Conservation (phyloP, 30 jellyfish, hydroid and myxozoan genomes). For the Chironex yamaguchii region DNA sequence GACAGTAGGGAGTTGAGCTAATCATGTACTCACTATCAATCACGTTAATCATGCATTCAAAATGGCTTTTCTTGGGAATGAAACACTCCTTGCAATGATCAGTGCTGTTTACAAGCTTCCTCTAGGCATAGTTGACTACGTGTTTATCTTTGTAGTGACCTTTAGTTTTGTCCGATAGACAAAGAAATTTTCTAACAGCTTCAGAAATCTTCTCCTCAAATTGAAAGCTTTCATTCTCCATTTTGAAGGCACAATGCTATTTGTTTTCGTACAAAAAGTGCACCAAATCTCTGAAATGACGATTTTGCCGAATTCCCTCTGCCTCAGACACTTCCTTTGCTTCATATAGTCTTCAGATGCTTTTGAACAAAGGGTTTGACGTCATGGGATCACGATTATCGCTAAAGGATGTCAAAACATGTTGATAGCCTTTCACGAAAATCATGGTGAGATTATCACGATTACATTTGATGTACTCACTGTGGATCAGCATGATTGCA, state of each 20-base stretch:
- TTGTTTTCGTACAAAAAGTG: too few species aligned
- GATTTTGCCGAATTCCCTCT: too few species aligned
- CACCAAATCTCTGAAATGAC: too few species aligned
- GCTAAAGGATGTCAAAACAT: background rate
- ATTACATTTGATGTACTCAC: slow-evolving; percentile 13
- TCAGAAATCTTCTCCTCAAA: slow-evolving; percentile 51
- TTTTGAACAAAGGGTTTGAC: too few species aligned
- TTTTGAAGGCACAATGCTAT: background rate
- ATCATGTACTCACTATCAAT: too few species aligned
- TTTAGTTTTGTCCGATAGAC: slow-evolving; percentile 43
- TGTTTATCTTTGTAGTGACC: slow-evolving; percentile 42
- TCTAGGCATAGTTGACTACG: slow-evolving; percentile 38
- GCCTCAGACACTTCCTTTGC: too few species aligned
- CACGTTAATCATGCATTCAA: too few species aligned
- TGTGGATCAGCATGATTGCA: slow-evolving; percentile 5
- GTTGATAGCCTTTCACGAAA: slow-evolving; percentile 34
- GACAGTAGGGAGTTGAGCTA: too few species aligned
- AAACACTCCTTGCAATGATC: too few species aligned
- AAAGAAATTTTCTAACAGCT: slow-evolving; percentile 35
- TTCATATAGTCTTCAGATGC: too few species aligned
- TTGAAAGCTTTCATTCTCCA: slow-evolving; percentile 17
- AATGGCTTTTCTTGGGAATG: too few species aligned
- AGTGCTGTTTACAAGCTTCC: too few species aligned
- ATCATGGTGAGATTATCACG: background rate
- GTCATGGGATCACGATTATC: background rate